Percentiles rank a stretch among this genome's conserved stretches.
These are phyloP conservation scores for Sciurus carolinensis DNA, from an alignment of 2,797 vertebrate species.

Conservation along the genomic window DNA sequence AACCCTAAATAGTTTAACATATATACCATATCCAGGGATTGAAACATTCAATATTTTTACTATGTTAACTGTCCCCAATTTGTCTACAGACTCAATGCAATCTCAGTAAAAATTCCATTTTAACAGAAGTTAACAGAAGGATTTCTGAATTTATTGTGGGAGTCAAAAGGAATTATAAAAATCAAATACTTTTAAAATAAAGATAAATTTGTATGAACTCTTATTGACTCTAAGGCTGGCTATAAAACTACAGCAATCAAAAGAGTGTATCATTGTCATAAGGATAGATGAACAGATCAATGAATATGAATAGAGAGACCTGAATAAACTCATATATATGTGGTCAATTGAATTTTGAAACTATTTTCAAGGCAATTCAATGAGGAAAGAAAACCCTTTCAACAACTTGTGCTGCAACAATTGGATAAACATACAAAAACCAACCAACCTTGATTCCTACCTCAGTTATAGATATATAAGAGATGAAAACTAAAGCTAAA, in stretches of 20 bases:
- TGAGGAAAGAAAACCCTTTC: background rate
- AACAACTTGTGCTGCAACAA: background rate
- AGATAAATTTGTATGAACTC: background rate
- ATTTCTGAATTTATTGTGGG: background rate
- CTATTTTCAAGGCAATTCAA: constrained; percentile 31
- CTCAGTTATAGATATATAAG: too few relatives aligned
- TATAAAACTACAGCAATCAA: background rate
- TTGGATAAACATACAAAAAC: constrained; percentile 11
- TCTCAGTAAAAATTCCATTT: background rate
- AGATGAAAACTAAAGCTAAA: background rate
- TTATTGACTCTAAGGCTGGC: background rate
- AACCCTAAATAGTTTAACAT: background rate
- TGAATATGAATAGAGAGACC: background rate
- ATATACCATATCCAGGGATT: background rate
- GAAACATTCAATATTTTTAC: background rate
- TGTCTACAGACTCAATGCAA: background rate
- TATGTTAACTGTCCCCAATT: background rate
- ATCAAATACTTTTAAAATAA: background rate
- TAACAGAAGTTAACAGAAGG: background rate
- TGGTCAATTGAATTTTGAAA: constrained; percentile 28
- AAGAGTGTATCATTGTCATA: background rate
- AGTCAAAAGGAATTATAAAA: background rate
- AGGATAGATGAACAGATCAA: background rate
- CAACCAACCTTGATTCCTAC: background rate
- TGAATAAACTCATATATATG: background rate